These are phyloP conservation scores for Eutrigla gurnardus DNA, from an alignment of 2,797 vertebrate genomes.

Conservation along the genomic window DNA sequence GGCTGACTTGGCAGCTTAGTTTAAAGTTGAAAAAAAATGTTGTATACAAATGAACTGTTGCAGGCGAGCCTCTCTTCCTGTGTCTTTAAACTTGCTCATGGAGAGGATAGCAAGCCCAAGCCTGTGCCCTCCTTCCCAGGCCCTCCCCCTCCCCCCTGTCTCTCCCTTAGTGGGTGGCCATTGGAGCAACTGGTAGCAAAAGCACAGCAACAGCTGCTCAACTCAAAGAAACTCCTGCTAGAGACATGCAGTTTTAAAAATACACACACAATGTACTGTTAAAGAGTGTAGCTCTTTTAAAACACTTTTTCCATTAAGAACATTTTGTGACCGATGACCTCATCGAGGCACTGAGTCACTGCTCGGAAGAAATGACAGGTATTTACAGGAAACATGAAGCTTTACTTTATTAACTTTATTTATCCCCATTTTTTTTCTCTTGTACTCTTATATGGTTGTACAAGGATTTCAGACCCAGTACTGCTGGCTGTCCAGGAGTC, in stretches of 20 bases:
- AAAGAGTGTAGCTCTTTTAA: neutral
- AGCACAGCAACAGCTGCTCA: conserved; percentile 72
- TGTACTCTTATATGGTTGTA: neutral
- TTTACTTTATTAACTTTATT: neutral
- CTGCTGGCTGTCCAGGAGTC: neutral
- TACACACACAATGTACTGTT: neutral
- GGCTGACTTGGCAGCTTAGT: too few species aligned
- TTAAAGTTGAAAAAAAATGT: neutral
- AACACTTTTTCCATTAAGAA: neutral
- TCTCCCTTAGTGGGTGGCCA: conserved; percentile 75
- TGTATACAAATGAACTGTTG: neutral
- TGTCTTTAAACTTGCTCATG: conserved; percentile 24
- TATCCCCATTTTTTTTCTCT: neutral
- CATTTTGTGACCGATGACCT: conserved; percentile 36
- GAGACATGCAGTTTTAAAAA: neutral
- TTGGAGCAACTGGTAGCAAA: conserved; percentile 69
- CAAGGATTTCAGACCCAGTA: conserved; percentile 1
- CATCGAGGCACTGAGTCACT: conserved; percentile 17
- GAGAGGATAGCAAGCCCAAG: conserved; percentile 66
- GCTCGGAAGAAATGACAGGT: conserved; percentile 38
- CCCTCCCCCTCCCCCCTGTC: conserved; percentile 12
- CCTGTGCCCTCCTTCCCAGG: conserved; percentile 57
- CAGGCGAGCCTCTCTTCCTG: conserved; percentile 6
- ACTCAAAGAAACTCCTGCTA: conserved; percentile 13
- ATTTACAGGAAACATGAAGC: conserved; percentile 14